phyloP scores from a whole-genome alignment of 2,888 invertebrate genomes.

The Drosophila pegasa region DNA sequence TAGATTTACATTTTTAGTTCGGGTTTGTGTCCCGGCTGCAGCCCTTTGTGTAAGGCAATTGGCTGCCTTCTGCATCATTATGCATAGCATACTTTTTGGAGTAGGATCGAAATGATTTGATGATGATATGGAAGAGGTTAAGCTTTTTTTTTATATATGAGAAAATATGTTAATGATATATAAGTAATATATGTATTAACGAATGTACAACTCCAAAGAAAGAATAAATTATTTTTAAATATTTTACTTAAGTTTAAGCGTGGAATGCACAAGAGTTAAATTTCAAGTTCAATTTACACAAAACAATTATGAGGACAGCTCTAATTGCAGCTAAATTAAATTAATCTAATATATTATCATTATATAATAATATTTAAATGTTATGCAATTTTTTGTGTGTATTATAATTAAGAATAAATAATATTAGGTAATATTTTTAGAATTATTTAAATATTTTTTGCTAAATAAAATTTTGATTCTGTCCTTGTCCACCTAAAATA shows the following conservation, averaged over 20 bases:
- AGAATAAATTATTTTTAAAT: no score
- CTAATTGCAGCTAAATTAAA: not conserved
- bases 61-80: not conserved
- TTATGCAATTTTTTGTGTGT: not conserved
- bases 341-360: not conserved
- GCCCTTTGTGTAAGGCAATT: slow-evolving; percentile 3
- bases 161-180: no score
- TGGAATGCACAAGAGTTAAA: not conserved
- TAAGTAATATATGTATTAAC: no score
- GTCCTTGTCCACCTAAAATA: no score
- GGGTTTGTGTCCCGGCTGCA: slow-evolving; percentile 30
- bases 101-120: slow-evolving; percentile 2
- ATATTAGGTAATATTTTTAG: no score
- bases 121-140: no score
- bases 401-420: no score
- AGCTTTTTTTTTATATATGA: no score
- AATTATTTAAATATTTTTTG: no score
- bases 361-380: no score
- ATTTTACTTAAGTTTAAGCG: not conserved
- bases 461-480: no score
- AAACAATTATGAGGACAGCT: not conserved
- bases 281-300: not conserved
- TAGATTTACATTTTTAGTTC: not conserved
- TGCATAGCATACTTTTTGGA: slow-evolving; percentile 41
- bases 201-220: no score